A percentile compares a stretch with the other conserved stretches of the same genome.
phyloP scores from a whole-genome alignment of 2,113 vertebrate species.

The Callionymus lyra region DNA sequence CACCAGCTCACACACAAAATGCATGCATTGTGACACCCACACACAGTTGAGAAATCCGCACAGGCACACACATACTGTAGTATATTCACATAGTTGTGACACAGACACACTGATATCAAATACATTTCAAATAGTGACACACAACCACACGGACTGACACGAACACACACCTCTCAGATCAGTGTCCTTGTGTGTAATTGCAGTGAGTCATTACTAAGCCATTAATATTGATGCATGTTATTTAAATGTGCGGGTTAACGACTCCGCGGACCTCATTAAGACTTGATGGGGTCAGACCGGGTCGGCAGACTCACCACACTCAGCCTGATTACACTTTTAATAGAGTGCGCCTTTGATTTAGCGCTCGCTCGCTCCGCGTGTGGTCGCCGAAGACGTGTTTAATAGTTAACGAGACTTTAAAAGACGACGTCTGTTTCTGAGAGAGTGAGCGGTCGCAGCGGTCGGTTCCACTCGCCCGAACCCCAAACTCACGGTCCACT shows the following conservation, averaged over 20 bases:
- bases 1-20: no score
- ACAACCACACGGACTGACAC: no score
- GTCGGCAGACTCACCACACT: slow-evolving; percentile 31
- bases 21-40: no score
- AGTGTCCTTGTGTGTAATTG: slow-evolving; percentile 34
- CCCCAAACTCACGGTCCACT: no score
- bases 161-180: background rate
- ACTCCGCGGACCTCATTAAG: slow-evolving; percentile 53
- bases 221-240: slow-evolving; percentile 58
- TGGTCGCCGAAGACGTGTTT: slow-evolving; percentile 6
- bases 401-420: slow-evolving; percentile 21
- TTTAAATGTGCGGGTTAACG: slow-evolving; percentile 46
- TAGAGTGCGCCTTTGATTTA: slow-evolving; percentile 42
- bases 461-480: slow-evolving; percentile 6
- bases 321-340: slow-evolving; percentile 50
- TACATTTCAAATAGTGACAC: no score
- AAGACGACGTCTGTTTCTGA: slow-evolving; percentile 3
- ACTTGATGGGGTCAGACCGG: slow-evolving; percentile 46
- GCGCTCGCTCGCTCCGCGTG: slow-evolving; percentile 5
- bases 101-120: no score
- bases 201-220: slow-evolving; percentile 50
- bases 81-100: no score
- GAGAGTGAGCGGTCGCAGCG: slow-evolving; percentile 4
- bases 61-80: no score
- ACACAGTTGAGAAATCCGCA: no score